Percentiles rank a stretch among this genome's conserved stretches.
phyloP scores from a whole-genome alignment of 2,797 vertebrate genomes.

The Sparidentex hasta region DNA sequence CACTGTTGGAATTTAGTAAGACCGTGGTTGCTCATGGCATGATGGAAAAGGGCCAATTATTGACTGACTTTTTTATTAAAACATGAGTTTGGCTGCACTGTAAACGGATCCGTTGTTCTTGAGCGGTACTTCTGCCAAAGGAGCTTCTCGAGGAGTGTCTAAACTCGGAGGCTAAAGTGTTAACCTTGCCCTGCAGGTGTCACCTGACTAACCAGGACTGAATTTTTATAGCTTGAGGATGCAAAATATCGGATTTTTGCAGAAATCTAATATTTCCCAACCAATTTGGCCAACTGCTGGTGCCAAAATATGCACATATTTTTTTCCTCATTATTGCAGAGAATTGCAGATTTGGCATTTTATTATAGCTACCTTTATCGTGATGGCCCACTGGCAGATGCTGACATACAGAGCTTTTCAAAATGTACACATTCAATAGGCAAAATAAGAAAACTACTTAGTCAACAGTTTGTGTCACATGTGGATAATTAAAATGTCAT shows the following conservation, averaged over 20 bases:
- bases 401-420: too few relatives aligned
- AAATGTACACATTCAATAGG: too few relatives aligned
- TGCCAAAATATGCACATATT: too few relatives aligned
- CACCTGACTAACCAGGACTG: background rate
- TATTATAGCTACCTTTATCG: too few relatives aligned
- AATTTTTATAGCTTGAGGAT: background rate
- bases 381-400: too few relatives aligned
- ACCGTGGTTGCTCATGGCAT: background rate
- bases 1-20: background rate
- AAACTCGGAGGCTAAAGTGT: background rate
- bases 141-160: background rate
- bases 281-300: too few relatives aligned
- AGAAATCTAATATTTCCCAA: too few relatives aligned
- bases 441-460: too few relatives aligned
- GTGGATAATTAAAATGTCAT: too few relatives aligned
- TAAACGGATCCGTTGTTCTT: background rate
- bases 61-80: conserved; percentile 21
- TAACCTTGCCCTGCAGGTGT: background rate
- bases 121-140: background rate
- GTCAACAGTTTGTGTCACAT: too few relatives aligned
- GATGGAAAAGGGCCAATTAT: conserved; percentile 7
- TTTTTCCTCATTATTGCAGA: too few relatives aligned
- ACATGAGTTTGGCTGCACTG: background rate
- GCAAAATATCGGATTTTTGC: background rate
- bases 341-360: too few relatives aligned